A percentile compares a stretch with the other conserved stretches of the same genome.
Evolutionary conservation across 2,797 vertebrate genomes (phyloP).

Genomic region (Poecile montanus): DNA sequence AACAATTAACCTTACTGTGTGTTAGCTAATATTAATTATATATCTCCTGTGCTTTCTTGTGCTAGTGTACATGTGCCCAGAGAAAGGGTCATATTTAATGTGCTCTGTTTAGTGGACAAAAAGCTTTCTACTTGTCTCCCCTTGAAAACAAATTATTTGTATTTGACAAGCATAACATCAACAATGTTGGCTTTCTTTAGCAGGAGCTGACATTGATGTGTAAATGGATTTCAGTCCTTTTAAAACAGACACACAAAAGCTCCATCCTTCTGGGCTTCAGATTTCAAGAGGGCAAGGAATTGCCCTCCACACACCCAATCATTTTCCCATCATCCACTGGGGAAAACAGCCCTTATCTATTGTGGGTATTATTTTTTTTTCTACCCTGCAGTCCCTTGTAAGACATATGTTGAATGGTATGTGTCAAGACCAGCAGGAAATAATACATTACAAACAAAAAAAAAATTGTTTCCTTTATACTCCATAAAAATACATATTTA

Average conservation of each 20-base stretch:
- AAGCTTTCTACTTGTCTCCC: constrained; percentile 55
- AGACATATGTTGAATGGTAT: constrained; percentile 50
- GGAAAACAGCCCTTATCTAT: constrained; percentile 55
- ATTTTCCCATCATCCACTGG: constrained; percentile 60
- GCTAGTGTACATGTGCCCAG: neutral
- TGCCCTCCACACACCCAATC: constrained; percentile 46
- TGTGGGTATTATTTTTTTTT: constrained; percentile 45
- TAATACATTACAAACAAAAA: neutral
- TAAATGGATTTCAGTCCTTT: constrained; percentile 63
- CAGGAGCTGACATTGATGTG: constrained; percentile 51
- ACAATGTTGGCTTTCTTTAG: constrained; percentile 51
- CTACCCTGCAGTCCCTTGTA: constrained; percentile 29
- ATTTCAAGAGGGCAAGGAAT: constrained; percentile 47
- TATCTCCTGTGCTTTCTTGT: constrained; percentile 43
- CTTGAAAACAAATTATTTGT: constrained; percentile 73
- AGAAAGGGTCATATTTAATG: constrained; percentile 60
- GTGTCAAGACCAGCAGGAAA: constrained; percentile 46
- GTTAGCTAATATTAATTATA: constrained; percentile 76
- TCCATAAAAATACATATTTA: constrained; percentile 60
- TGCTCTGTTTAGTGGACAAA: constrained; percentile 52
- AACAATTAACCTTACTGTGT: constrained; percentile 76
- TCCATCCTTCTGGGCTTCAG: constrained; percentile 36
- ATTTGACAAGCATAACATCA: constrained; percentile 63
- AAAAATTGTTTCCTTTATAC: constrained; percentile 44
- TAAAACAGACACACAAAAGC: constrained; percentile 62